Evolutionary conservation across 2,113 vertebrate species (phyloP).

Genomic region (Odocoileus virginianus): DNA sequence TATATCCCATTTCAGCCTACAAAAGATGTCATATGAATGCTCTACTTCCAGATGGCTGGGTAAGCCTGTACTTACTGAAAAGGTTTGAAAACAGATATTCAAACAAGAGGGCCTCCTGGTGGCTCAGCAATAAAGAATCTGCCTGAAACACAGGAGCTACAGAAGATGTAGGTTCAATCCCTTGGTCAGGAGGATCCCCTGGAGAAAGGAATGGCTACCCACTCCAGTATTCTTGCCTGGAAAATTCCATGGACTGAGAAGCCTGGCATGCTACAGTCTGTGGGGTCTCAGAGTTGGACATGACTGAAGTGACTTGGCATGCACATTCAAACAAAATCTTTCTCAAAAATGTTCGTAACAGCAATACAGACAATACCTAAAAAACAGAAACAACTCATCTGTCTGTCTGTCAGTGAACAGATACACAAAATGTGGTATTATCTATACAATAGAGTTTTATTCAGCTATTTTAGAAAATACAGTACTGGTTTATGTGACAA

Average conservation of each 20-base stretch:
- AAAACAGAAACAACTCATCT: background rate
- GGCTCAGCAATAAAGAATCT: background rate
- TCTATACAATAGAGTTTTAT: background rate
- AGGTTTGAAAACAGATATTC: background rate
- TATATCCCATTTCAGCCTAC: background rate
- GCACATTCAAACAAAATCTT: background rate
- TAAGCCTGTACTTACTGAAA: background rate
- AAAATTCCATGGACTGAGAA: background rate
- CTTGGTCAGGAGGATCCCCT: background rate
- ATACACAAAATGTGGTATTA: background rate
- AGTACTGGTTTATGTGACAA: background rate
- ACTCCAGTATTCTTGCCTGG: background rate
- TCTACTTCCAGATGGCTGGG: background rate
- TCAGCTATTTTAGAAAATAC: background rate
- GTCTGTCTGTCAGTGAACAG: background rate
- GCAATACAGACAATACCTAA: background rate
- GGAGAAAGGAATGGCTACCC: background rate
- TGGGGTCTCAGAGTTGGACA: background rate
- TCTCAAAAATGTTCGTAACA: background rate
- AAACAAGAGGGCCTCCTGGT: background rate
- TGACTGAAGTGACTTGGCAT: background rate
- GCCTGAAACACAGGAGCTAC: background rate
- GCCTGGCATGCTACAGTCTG: background rate
- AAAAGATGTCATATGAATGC: background rate
- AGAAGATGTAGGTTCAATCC: background rate